Base-by-base conservation (phyloP, 2,797 vertebrate species). In the Myioborus miniatus region DNA sequence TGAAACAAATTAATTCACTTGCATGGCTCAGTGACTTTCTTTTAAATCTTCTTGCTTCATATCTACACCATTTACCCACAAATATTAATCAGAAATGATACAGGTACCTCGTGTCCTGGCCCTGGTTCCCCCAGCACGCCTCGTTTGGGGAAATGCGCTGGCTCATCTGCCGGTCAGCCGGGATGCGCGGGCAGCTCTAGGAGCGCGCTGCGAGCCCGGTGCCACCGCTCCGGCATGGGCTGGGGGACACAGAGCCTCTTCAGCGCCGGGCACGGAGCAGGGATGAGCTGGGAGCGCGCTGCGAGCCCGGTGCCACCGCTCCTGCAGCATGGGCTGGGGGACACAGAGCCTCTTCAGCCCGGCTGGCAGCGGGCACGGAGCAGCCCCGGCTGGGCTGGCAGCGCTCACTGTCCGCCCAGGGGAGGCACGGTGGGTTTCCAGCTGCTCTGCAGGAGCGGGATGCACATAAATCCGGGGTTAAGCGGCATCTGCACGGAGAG, bases 31-130 rank as follows among this genome's bases (percentile, higher is more conserved):
- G 52, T 4, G 87, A 63, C 69, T 82, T 91, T 49, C 90, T 67
- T 89, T 64, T 23, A 75, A 41, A 74, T 89, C 89, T 79, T 83
- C 89, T 69, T 24, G 78, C 46, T 69, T 86, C 85, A 10, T 79
- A 64, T 58, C 72, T 53, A 91, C 62, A 87, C 52, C 79, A 68
- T 41, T 94, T 43, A 74, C 32, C 85, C 83, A 21, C 72, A 83
- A 74, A 55, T 19, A 85, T 4, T 1, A 83, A 89, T 79, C 90
- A 93, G 39, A 94, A 94, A 68, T 4, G 18, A 8, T 24, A 81
- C 32, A 8, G 59, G 80, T 90, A 94, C 93, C 91, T 94, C 13
- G n/a, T 26, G 53, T 91, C 53, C 67, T 59, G 88, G 90, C 88
- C 90, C 71, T 64, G 0, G 43, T 44, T 78, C 14, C 60, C 60